phyloP scores from a whole-genome alignment of 2,797 vertebrate species.

The Cygnus olor region DNA sequence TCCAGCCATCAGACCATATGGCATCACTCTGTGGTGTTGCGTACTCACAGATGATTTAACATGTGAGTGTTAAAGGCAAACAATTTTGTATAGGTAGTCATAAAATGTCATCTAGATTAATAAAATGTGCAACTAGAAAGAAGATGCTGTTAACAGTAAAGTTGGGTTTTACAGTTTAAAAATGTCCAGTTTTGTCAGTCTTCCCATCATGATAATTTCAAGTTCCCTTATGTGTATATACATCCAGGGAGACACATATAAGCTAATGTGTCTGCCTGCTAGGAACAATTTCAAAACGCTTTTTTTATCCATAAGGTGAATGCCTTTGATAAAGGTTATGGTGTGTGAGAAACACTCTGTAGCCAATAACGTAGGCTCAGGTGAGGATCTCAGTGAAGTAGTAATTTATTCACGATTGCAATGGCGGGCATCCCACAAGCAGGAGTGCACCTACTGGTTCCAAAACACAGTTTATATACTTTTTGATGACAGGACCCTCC shows the following conservation, averaged over 20 bases:
- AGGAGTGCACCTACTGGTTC: too few relatives aligned
- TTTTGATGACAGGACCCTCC: too few relatives aligned
- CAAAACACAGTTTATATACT: too few relatives aligned
- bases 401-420: too few relatives aligned
- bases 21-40: too few relatives aligned
- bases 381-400: too few relatives aligned
- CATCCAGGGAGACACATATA: not conserved
- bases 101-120: not conserved
- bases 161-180: not conserved
- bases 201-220: not conserved
- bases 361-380: too few relatives aligned
- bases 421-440: too few relatives aligned
- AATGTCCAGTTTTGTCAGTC: not conserved
- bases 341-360: not conserved
- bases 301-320: not conserved
- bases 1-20: accelerated
- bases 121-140: not conserved
- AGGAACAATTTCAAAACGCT: not conserved
- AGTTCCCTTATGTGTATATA: not conserved
- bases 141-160: not conserved
- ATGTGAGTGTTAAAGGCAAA: not conserved
- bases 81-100: not conserved
- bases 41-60: not conserved
- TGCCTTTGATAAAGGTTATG: not conserved
- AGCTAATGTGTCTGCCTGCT: not conserved